Percentiles rank a stretch among this genome's conserved stretches.
phyloP scores from a whole-genome alignment of 2,888 invertebrate genomes.

The Polymixis flavicincta region DNA sequence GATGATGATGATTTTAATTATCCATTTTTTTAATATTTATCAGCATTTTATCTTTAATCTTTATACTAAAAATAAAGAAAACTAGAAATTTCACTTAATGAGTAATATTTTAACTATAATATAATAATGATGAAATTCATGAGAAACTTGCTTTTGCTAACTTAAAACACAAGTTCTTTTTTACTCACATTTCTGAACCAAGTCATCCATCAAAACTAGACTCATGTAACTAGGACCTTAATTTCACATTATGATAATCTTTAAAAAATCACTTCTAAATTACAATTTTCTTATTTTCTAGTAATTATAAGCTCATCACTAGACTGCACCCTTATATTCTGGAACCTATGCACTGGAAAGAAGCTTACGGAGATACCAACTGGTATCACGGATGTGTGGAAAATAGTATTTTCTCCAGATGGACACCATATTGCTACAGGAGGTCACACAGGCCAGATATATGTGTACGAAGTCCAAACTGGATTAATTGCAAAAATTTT shows the following conservation, averaged over 20 bases:
- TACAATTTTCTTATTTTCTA: slow-evolving; percentile 74
- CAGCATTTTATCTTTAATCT: too few species aligned
- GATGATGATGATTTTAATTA: too few species aligned
- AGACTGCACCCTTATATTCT: slow-evolving; percentile 97
- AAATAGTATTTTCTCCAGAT: slow-evolving; percentile 97
- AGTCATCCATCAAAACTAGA: neutral
- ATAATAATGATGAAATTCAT: too few species aligned
- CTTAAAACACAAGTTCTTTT: neutral
- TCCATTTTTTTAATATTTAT: neutral
- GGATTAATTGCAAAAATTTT: slow-evolving; percentile 95
- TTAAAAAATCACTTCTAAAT: neutral
- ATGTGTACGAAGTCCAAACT: slow-evolving; percentile 95
- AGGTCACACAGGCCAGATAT: slow-evolving; percentile 97
- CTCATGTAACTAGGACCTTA: neutral
- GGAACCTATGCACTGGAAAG: slow-evolving; percentile 96
- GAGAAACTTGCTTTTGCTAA: neutral
- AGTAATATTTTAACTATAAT: too few species aligned
- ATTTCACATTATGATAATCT: neutral
- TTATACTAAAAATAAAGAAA: too few species aligned
- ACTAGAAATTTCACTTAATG: too few species aligned
- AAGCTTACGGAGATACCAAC: slow-evolving; percentile 95
- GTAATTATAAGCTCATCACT: slow-evolving; percentile 97
- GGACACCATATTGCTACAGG: slow-evolving; percentile 97
- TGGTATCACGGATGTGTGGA: slow-evolving; percentile 97
- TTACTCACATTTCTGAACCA: neutral